A percentile compares a stretch with the other conserved stretches of the same genome.
These are phyloP conservation scores for Acanthornis magna DNA, from an alignment of 2,797 vertebrate genomes.

Conservation along the genomic window DNA sequence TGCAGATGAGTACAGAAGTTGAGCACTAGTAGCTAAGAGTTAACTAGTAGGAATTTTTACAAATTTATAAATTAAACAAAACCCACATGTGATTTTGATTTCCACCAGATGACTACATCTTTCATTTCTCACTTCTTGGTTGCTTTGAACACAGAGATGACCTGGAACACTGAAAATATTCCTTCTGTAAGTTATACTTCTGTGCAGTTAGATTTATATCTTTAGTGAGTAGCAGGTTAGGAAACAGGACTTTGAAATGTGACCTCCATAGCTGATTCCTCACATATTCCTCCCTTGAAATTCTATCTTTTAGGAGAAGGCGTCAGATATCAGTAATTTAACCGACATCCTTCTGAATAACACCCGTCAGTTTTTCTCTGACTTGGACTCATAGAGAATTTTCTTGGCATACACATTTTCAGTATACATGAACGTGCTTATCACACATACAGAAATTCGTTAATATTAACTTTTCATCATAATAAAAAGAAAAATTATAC, in stretches of 20 bases:
- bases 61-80: not conserved
- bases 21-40: not conserved
- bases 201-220: not conserved
- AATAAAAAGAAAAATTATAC: fast-evolving
- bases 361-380: not conserved
- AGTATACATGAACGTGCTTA: fast-evolving
- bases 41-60: not conserved
- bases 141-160: not conserved
- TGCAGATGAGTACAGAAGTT: not conserved
- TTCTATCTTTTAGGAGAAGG: not conserved
- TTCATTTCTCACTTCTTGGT: not conserved
- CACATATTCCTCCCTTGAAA: not conserved
- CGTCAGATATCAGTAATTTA: not conserved
- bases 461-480: not conserved
- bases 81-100: not conserved
- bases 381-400: not conserved
- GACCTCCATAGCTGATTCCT: not conserved
- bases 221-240: not conserved
- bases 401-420: not conserved
- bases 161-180: not conserved
- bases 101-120: not conserved
- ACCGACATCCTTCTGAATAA: not conserved
- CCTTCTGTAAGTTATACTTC: not conserved
- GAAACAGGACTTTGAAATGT: not conserved
- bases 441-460: fast-evolving